Percentiles rank a stretch among this genome's conserved stretches.
Conservation (phyloP, 2,113 vertebrate genomes). For the Glaucidium brasilianum region DNA sequence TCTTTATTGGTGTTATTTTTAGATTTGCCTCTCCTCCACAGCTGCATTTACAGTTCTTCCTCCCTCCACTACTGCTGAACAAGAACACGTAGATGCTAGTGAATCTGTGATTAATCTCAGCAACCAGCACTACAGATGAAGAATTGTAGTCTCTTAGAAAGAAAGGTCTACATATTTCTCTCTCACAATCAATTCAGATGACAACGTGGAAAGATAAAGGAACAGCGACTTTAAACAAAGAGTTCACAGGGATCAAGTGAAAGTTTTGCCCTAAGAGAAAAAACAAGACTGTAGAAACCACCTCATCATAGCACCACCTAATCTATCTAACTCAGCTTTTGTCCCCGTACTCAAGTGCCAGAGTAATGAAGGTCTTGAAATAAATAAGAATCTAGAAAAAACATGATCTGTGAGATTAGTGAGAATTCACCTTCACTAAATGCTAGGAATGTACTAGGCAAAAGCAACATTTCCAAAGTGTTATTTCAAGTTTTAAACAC, state of each 20-base stretch:
- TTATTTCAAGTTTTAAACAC: neutral
- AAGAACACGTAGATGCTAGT: neutral
- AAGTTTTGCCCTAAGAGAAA: neutral
- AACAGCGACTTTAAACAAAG: neutral
- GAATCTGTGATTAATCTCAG: neutral
- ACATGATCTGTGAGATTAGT: neutral
- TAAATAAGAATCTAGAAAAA: neutral
- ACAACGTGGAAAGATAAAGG: neutral
- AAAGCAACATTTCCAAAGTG: neutral
- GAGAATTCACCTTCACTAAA: neutral
- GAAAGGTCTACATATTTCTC: neutral
- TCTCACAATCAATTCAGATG: neutral
- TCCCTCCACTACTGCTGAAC: neutral
- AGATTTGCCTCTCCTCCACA: neutral
- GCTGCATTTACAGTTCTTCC: neutral
- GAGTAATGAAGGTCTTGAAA: neutral
- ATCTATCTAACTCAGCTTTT: neutral
- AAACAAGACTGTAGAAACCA: neutral
- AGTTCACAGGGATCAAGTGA: neutral
- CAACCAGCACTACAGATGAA: neutral
- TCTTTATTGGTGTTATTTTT: neutral
- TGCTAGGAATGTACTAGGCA: neutral
- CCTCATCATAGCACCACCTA: neutral
- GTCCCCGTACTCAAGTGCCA: neutral
- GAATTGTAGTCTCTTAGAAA: neutral